These are phyloP conservation scores for Xestobium rufovillosum DNA, from an alignment of 2,888 invertebrate species.

Conservation along the genomic window DNA sequence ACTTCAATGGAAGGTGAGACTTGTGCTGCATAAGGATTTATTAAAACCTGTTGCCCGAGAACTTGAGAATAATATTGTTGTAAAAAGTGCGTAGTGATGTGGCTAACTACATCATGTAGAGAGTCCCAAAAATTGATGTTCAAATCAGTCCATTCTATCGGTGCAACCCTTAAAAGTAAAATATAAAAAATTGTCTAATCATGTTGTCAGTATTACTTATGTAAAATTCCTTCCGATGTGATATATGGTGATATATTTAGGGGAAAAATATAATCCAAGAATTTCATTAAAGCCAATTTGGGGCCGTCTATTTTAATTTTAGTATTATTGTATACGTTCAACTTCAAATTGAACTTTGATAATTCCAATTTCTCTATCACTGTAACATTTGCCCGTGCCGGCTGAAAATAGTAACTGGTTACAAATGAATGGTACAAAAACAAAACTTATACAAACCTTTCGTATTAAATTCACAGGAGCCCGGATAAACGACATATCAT, in stretches of 20 bases:
- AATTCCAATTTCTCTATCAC: constrained; percentile 32
- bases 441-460: constrained; percentile 21
- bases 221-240: constrained; percentile 40
- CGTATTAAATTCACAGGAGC: constrained; percentile 49
- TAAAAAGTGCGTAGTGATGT: constrained; percentile 63
- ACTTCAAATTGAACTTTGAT: constrained; percentile 33
- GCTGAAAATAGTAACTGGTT: constrained; percentile 12
- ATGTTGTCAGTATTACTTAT: constrained; percentile 31
- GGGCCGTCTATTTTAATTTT: constrained; percentile 39
- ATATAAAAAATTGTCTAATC: too few species aligned
- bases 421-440: constrained; percentile 12
- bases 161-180: constrained; percentile 53
- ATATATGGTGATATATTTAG: constrained; percentile 40
- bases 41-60: constrained; percentile 68
- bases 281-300: constrained; percentile 36
- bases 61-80: constrained; percentile 77
- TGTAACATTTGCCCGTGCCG: constrained; percentile 8
- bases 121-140: constrained; percentile 47
- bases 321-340: constrained; percentile 36
- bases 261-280: constrained; percentile 38
- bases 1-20: constrained; percentile 33
- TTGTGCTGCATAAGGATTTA: constrained; percentile 63
- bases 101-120: constrained; percentile 50
- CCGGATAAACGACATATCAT: constrained; percentile 48
- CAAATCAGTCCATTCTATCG: constrained; percentile 55